Evolutionary conservation across 1,140 invertebrate species (phyloP).

Genomic region (Mylabris phalerata): DNA sequence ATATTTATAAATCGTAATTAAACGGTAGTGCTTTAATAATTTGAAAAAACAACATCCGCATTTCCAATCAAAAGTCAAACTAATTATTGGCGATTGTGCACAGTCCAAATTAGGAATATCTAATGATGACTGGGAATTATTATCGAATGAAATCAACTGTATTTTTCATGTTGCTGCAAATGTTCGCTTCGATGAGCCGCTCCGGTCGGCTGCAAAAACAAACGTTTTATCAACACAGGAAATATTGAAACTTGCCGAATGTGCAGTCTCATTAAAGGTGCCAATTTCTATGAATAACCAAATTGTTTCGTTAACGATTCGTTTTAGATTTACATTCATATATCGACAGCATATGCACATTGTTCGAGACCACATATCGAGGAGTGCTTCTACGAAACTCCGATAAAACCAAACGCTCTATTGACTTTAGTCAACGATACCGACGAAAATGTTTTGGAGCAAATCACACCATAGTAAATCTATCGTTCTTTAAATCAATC

Average conservation of each 20-base stretch:
- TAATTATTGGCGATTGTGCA: conserved; percentile 2
- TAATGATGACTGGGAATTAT: neutral
- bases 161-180: neutral
- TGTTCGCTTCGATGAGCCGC: too few species aligned
- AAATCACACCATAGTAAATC: conserved; percentile 43
- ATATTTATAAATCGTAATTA: too few species aligned
- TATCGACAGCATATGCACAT: conserved; percentile 59
- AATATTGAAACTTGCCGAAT: too few species aligned
- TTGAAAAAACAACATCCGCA: neutral
- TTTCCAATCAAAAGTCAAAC: neutral
- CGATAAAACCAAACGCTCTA: conserved; percentile 42
- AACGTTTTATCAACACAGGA: too few species aligned
- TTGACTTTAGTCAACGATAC: conserved; percentile 40
- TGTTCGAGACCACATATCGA: conserved; percentile 40
- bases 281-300: too few species aligned
- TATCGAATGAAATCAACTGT: neutral
- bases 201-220: too few species aligned
- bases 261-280: too few species aligned
- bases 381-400: conserved; percentile 45
- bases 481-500: too few species aligned
- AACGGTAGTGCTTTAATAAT: conserved; percentile 24
- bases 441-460: conserved; percentile 35
- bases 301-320: neutral
- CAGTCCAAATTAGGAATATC: neutral
- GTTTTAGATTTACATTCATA: conserved; percentile 15